Percentiles rank a stretch among this genome's conserved stretches.
Evolutionary conservation across 2,113 vertebrate species (phyloP).

Genomic region (Athene cunicularia): DNA sequence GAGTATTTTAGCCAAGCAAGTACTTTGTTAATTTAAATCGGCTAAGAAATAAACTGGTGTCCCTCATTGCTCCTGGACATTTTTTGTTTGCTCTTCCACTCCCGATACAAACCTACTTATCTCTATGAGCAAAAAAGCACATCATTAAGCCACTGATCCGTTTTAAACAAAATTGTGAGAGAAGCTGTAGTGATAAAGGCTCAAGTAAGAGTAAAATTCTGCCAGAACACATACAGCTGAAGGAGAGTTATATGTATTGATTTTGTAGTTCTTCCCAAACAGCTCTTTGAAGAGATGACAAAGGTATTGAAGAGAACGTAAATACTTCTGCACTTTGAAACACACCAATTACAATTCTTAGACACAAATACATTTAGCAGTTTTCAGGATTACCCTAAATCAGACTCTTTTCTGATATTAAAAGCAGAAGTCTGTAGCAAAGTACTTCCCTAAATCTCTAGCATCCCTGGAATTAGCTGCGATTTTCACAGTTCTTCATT

Average conservation of each 20-base stretch:
- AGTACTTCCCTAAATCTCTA: background rate
- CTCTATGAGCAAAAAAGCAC: background rate
- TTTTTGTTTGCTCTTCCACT: background rate
- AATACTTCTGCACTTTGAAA: background rate
- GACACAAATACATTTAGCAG: constrained; percentile 25
- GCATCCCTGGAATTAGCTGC: background rate
- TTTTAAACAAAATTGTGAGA: background rate
- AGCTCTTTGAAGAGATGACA: background rate
- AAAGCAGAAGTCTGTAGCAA: background rate
- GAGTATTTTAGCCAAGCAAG: background rate
- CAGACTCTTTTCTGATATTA: background rate
- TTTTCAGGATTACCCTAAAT: background rate
- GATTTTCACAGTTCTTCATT: background rate
- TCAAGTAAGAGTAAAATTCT: background rate
- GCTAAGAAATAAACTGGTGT: background rate
- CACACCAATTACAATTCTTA: background rate
- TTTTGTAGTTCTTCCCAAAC: background rate
- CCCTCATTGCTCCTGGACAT: background rate
- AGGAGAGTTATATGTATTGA: background rate
- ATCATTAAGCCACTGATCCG: background rate
- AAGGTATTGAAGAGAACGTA: background rate
- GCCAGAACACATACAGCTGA: background rate
- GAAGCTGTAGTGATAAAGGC: background rate
- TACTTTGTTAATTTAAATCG: background rate
- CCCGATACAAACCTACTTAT: background rate